A percentile compares a stretch with the other conserved stretches of the same genome.
Evolutionary conservation across 2,888 invertebrate genomes (phyloP).

Genomic region (Pardosa pseudoannulata): DNA sequence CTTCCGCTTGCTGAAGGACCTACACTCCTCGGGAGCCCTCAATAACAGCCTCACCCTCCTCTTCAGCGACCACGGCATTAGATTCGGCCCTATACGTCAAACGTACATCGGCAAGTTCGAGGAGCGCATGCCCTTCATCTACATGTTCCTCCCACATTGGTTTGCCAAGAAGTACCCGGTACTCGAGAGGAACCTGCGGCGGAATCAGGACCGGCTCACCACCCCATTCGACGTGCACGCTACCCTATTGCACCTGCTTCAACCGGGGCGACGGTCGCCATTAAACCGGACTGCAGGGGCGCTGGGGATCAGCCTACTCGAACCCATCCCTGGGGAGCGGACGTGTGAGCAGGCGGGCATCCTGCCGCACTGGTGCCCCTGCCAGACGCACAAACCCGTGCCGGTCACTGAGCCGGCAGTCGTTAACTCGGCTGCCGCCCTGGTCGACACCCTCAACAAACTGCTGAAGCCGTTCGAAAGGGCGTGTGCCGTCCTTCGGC

Average conservation of each 20-base stretch:
- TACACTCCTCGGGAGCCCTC: conserved; percentile 81
- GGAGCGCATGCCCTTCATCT: conserved; percentile 78
- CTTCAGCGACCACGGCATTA: conserved; percentile 92
- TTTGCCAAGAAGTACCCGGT: conserved; percentile 76
- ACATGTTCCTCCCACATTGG: conserved; percentile 77
- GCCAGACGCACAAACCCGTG: conserved; percentile 72
- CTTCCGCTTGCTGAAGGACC: conserved; percentile 80
- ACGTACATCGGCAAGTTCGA: conserved; percentile 82
- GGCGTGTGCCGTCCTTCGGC: conserved; percentile 38
- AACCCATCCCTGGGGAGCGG: conserved; percentile 76
- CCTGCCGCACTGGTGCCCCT: conserved; percentile 77
- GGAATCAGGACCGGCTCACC: conserved; percentile 77
- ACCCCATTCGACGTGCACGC: conserved; percentile 78
- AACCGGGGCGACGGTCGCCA: conserved; percentile 38
- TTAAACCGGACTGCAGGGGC: conserved; percentile 38
- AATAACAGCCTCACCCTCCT: conserved; percentile 84
- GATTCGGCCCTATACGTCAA: conserved; percentile 89
- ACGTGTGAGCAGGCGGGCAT: conserved; percentile 78
- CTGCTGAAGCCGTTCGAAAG: conserved; percentile 36
- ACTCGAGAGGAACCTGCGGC: conserved; percentile 74
- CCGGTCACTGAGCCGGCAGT: conserved; percentile 50
- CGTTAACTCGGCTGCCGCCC: conserved; percentile 52
- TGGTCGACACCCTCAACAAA: conserved; percentile 66
- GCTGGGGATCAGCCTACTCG: conserved; percentile 76
- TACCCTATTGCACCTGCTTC: conserved; percentile 76